phyloP scores from a whole-genome alignment of 2,113 vertebrate genomes.

The Brachypteracias leptosomus region DNA sequence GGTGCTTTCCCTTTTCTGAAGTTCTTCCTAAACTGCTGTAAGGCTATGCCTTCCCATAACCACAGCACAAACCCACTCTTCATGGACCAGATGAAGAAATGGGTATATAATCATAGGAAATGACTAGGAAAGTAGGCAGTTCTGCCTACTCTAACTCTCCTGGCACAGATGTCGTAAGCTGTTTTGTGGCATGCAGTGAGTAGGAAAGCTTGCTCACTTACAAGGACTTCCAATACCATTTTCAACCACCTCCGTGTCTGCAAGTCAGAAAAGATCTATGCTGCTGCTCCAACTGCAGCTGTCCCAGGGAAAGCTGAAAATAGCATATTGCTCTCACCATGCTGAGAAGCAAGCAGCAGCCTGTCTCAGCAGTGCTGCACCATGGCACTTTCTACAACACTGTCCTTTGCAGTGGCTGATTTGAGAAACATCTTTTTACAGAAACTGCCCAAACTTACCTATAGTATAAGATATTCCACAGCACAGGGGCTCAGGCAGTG shows the following conservation, averaged over 20 bases:
- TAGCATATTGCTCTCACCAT: background rate
- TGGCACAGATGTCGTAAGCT: background rate
- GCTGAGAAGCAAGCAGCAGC: background rate
- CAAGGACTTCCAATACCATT: background rate
- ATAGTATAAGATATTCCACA: background rate
- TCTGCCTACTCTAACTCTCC: background rate
- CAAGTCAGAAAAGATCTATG: background rate
- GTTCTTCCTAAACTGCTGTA: background rate
- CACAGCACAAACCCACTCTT: background rate
- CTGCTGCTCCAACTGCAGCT: background rate
- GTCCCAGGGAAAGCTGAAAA: background rate
- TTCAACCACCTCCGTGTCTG: background rate
- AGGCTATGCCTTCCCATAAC: background rate
- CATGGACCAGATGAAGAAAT: background rate
- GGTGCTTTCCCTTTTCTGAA: background rate
- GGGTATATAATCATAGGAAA: background rate
- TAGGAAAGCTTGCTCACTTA: background rate
- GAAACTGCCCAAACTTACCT: background rate
- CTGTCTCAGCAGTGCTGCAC: background rate
- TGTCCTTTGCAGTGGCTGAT: background rate
- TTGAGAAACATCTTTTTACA: background rate
- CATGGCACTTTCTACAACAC: background rate
- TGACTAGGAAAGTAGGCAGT: background rate
- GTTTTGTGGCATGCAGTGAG: background rate
- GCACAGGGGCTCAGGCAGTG: fast-evolving